Base-by-base conservation (phyloP, 2,797 vertebrate genomes). In the Astyanax mexicanus region DNA sequence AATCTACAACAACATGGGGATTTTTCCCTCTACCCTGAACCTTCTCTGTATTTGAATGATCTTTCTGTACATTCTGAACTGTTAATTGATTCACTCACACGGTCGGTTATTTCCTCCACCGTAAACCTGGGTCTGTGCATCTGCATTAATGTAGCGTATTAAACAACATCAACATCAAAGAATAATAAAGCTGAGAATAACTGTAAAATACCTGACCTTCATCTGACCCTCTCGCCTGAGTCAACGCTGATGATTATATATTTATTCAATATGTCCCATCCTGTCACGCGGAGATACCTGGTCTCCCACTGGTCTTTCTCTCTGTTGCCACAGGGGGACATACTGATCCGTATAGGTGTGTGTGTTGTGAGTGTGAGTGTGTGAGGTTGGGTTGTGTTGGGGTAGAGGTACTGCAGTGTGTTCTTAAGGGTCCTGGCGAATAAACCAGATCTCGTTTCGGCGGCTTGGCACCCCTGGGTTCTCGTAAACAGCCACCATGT, bases 401-500 rank as follows among this genome's bases (percentile, higher is more conserved):
- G 23, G 42, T 13, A 27, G 11, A 44, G 10, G n/a, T 29, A 54
- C 0, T 52, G 0, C 5, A 15, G 21, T 12, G 2, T 9, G 23
- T 6, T 9, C 64, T 73, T 88, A 92, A 47, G 49, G 32, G 11
- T 83, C 60, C 12, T 54, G 87, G 13, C 84, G 69, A 77, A 96
- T 86, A 83, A 96, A 95, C 95, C 95, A 96, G 88, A 96, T 93
- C 91, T 96, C 95, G 0, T 96, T 95, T 65, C 93, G 86, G 71
- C 92, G 93, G 6, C 68, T 87, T 0, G 92, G 85, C 0, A 94
- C 21, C 0, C 92, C 89, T 0, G 95, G 95, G 37, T 96, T 96
- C 80, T 96, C 90, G 0, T 94, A 96, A 3, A 84, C 80, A 0
- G 94, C 94, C 11, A 96, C 93, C 1, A 95, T 88, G 88, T 92